These are phyloP conservation scores for Apodemus agrarius DNA, from an alignment of 2,797 vertebrate genomes.

Conservation along the genomic window DNA sequence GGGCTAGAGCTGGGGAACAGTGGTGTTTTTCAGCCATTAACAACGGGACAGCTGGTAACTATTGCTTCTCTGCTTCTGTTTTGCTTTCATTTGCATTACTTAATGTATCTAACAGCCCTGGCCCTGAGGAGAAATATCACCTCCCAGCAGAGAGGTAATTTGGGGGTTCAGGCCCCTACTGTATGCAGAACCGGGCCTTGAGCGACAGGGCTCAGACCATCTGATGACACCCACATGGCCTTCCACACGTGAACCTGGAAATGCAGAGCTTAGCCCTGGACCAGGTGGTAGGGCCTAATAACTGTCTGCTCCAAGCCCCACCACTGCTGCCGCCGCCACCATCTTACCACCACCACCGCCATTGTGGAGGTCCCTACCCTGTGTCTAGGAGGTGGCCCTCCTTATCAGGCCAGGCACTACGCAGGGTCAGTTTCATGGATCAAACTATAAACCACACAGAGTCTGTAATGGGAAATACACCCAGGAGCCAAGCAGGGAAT, in stretches of 20 bases:
- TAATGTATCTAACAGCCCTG: neutral
- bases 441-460: neutral
- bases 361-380: neutral
- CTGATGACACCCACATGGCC: neutral
- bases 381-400: neutral
- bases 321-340: no score
- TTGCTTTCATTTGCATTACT: slow-evolving; percentile 43
- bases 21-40: slow-evolving; percentile 57
- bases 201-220: neutral
- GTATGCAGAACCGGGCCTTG: neutral
- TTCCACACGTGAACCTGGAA: neutral
- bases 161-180: neutral
- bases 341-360: no score
- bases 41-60: slow-evolving; percentile 69
- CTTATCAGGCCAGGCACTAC: neutral
- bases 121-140: neutral
- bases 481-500: neutral
- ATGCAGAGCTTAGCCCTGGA: neutral
- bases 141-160: neutral
- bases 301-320: neutral
- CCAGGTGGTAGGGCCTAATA: neutral
- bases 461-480: neutral
- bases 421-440: neutral
- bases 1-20: neutral
- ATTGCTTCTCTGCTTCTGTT: slow-evolving; percentile 61